Conservation (phyloP, 1,140 invertebrate genomes). For the Fragariocoptes setiger region DNA sequence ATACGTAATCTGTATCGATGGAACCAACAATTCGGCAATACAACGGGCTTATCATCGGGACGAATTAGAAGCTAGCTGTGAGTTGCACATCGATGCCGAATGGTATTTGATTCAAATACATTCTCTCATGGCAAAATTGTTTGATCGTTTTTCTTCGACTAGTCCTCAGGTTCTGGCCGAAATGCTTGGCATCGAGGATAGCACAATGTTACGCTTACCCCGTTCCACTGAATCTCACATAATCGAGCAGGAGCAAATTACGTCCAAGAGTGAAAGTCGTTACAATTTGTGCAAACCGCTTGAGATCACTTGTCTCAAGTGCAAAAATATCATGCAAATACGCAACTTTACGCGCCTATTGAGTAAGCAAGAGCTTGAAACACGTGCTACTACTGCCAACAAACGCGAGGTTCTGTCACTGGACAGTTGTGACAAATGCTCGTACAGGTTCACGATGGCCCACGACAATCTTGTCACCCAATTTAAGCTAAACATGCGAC, state of each 20-base stretch:
- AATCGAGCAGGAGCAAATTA: background rate
- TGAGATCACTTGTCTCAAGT: constrained; percentile 4
- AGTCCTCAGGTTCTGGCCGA: constrained; percentile 62
- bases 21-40: constrained; percentile 33
- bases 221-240: background rate
- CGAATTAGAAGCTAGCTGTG: constrained; percentile 32
- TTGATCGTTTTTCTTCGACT: constrained; percentile 74
- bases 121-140: constrained; percentile 68
- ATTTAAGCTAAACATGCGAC: background rate
- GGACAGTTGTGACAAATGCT: constrained; percentile 3
- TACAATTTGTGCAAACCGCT: constrained; percentile 7
- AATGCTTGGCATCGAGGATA: constrained; percentile 30
- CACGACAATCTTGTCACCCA: constrained; percentile 7
- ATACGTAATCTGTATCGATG: constrained; percentile 78
- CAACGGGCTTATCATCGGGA: constrained; percentile 79
- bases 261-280: constrained; percentile 1
- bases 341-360: constrained; percentile 3
- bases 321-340: background rate
- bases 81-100: constrained; percentile 28
- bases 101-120: constrained; percentile 74
- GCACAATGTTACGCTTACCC: background rate
- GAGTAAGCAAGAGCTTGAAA: background rate
- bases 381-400: background rate
- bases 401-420: constrained; percentile 5
- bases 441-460: background rate